phyloP scores from a whole-genome alignment of 2,797 vertebrate genomes.

The Syncerus caffer region DNA sequence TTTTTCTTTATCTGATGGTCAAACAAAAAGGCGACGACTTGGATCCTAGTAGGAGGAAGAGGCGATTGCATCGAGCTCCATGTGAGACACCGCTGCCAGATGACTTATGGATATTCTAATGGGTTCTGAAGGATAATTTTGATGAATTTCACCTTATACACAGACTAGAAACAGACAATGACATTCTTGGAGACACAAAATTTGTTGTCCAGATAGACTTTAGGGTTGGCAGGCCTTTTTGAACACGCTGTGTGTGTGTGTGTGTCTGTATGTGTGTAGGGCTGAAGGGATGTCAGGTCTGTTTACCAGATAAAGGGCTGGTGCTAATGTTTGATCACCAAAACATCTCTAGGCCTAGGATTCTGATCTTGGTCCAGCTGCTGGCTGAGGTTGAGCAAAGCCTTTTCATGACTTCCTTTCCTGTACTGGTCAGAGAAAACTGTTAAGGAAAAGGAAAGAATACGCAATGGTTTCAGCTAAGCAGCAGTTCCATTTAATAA shows the following conservation, averaged over 20 bases:
- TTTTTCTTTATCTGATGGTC: conserved; percentile 12
- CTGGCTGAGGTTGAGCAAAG: not conserved
- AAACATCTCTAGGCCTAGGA: not conserved
- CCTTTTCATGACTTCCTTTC: not conserved
- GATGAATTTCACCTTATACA: not conserved
- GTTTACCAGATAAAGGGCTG: not conserved
- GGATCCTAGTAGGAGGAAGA: not conserved
- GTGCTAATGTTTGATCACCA: not conserved
- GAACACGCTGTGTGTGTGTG: not conserved
- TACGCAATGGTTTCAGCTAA: not conserved
- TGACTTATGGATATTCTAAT: not conserved
- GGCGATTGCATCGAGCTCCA: not conserved
- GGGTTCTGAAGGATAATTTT: not conserved
- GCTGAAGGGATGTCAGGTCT: not conserved
- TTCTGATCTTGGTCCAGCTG: not conserved
- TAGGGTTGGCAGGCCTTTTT: not conserved
- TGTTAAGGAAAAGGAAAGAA: not conserved
- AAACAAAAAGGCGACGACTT: not conserved
- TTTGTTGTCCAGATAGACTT: not conserved
- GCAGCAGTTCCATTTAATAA: not conserved
- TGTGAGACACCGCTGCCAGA: not conserved
- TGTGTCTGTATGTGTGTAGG: not conserved
- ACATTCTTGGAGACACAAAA: not conserved
- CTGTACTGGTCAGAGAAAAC: not conserved
- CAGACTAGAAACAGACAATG: not conserved